phyloP scores from a whole-genome alignment of 2,888 invertebrate genomes.

The Leucophora obtusa region DNA sequence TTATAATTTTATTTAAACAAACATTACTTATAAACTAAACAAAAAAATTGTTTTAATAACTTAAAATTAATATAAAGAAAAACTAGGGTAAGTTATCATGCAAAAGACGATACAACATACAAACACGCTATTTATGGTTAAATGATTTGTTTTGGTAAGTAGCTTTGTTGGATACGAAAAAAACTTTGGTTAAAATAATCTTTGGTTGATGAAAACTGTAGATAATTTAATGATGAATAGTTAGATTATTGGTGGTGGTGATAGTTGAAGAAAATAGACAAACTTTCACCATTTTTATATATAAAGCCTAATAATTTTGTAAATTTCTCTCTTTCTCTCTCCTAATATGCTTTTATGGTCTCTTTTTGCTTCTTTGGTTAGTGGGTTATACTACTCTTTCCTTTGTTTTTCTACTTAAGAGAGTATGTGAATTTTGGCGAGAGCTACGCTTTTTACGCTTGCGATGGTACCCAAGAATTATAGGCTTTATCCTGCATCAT shows the following conservation, averaged over 20 bases:
- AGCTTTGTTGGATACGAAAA: neutral
- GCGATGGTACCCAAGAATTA: slow-evolving; percentile 79
- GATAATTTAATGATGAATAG: neutral
- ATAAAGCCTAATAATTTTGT: neutral
- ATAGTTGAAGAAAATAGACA: neutral
- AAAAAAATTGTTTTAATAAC: slow-evolving; percentile 20
- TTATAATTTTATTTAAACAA: neutral
- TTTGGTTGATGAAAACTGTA: neutral
- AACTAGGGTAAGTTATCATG: slow-evolving; percentile 51
- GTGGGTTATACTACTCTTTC: neutral
- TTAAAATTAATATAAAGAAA: slow-evolving; percentile 46
- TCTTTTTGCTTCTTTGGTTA: neutral
- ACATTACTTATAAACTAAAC: slow-evolving; percentile 37
- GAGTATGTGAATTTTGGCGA: neutral
- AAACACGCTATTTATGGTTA: slow-evolving; percentile 53
- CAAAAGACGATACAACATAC: slow-evolving; percentile 42
- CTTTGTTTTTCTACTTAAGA: slow-evolving; percentile 16
- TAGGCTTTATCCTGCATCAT: slow-evolving; percentile 83
- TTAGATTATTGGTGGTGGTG: neutral
- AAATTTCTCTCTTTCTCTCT: neutral
- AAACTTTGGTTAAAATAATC: neutral
- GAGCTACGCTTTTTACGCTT: slow-evolving; percentile 38
- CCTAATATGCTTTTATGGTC: neutral
- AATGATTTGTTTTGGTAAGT: slow-evolving; percentile 54
- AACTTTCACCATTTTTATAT: neutral